These are phyloP conservation scores for Malurus splendens DNA, from an alignment of 2,797 vertebrate species.

Conservation along the genomic window DNA sequence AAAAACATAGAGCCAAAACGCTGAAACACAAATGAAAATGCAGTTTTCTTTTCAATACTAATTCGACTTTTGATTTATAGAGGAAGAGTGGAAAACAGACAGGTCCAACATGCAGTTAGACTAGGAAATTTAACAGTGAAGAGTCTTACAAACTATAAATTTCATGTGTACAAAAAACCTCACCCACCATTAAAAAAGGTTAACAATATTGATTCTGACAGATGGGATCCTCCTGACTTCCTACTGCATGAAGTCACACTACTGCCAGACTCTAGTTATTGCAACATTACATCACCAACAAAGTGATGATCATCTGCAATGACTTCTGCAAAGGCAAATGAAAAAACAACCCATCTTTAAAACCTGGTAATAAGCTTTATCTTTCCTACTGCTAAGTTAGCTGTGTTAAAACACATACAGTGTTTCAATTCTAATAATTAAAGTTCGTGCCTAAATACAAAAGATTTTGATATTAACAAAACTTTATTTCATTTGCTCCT, in stretches of 20 bases:
- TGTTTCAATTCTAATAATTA: background rate
- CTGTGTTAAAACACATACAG: background rate
- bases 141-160: background rate
- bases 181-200: background rate
- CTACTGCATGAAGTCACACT: background rate
- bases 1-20: background rate
- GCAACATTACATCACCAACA: background rate
- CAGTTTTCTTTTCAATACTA: background rate
- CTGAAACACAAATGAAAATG: background rate
- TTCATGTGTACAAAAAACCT: fast-evolving
- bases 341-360: background rate
- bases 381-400: background rate
- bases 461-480: background rate
- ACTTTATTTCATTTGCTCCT: background rate
- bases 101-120: fast-evolving
- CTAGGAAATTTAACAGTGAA: background rate
- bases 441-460: background rate
- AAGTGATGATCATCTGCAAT: background rate
- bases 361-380: background rate
- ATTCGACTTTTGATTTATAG: background rate
- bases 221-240: background rate
- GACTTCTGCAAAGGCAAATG: background rate
- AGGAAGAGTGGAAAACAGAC: background rate
- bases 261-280: background rate
- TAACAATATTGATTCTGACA: background rate